phyloP scores from a whole-genome alignment of 2,888 invertebrate genomes.

The Tolmerus cingulatus region DNA sequence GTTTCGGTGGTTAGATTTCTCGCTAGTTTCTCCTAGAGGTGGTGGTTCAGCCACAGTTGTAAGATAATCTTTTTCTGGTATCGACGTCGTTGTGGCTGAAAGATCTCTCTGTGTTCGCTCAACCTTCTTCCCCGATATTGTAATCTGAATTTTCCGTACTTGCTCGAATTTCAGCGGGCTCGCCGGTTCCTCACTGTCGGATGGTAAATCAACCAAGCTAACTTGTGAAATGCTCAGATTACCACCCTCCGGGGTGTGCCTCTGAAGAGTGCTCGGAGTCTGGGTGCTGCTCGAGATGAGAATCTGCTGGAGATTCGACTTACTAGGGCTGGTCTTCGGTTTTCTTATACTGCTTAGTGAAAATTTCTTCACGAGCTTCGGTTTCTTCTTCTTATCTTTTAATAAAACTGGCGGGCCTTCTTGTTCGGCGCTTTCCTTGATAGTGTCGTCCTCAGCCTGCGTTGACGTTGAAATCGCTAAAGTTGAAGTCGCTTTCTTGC shows the following conservation, averaged over 20 bases:
- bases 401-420: not conserved
- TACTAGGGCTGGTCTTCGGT: not conserved
- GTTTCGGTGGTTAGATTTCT: constrained; percentile 8
- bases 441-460: not conserved
- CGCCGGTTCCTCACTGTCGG: constrained; percentile 38
- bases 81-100: constrained; percentile 55
- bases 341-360: constrained; percentile 46
- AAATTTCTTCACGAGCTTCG: constrained; percentile 56
- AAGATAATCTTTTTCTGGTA: constrained; percentile 50
- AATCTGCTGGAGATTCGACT: not conserved
- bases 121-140: constrained; percentile 59
- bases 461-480: not conserved
- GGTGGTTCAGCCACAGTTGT: constrained; percentile 35
- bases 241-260: constrained; percentile 38
- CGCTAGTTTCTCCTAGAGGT: constrained; percentile 12
- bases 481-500: not conserved
- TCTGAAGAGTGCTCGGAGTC: constrained; percentile 50
- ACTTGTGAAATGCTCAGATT: constrained; percentile 45
- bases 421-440: not conserved
- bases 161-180: constrained; percentile 52
- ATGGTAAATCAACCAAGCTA: constrained; percentile 42
- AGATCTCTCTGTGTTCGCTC: constrained; percentile 53
- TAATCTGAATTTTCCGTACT: constrained; percentile 59
- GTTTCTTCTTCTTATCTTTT: constrained; percentile 54
- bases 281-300: constrained; percentile 50